Conservation (phyloP, 2,113 vertebrate species). For the Vulpes ferrilata region DNA sequence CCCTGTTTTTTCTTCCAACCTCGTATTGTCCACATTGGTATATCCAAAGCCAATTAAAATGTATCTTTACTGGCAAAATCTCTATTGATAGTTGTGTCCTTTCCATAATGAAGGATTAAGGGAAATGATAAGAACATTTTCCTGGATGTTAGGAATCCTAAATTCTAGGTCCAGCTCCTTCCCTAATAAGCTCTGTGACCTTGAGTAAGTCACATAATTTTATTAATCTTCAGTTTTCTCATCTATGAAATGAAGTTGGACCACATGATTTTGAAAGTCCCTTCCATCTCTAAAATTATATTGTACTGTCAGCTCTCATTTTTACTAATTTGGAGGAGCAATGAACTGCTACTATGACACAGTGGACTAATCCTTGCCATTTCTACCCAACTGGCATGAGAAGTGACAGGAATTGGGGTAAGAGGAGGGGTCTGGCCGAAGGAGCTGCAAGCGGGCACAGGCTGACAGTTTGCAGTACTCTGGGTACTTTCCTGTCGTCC, state of each 20-base stretch:
- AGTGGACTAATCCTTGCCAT: slow-evolving; percentile 40
- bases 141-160: background rate
- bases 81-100: slow-evolving; percentile 3
- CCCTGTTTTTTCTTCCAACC: background rate
- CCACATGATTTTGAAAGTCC: slow-evolving; percentile 63
- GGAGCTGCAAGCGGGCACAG: background rate
- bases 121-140: background rate
- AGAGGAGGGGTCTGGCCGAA: background rate
- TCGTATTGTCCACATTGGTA: background rate
- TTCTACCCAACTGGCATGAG: background rate
- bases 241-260: slow-evolving; percentile 72
- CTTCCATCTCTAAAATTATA: slow-evolving; percentile 53
- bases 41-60: slow-evolving; percentile 24
- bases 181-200: slow-evolving; percentile 57
- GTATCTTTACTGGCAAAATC: background rate
- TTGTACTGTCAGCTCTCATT: slow-evolving; percentile 64
- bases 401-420: background rate
- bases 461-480: too few relatives aligned
- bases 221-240: slow-evolving; percentile 70
- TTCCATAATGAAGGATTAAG: background rate
- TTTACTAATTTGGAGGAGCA: slow-evolving; percentile 67
- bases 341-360: slow-evolving; percentile 49
- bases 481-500: background rate
- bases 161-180: background rate
- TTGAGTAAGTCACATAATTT: slow-evolving; percentile 54